Evolutionary conservation across 2,888 invertebrate genomes (phyloP).

Genomic region (Smittia aterrima): DNA sequence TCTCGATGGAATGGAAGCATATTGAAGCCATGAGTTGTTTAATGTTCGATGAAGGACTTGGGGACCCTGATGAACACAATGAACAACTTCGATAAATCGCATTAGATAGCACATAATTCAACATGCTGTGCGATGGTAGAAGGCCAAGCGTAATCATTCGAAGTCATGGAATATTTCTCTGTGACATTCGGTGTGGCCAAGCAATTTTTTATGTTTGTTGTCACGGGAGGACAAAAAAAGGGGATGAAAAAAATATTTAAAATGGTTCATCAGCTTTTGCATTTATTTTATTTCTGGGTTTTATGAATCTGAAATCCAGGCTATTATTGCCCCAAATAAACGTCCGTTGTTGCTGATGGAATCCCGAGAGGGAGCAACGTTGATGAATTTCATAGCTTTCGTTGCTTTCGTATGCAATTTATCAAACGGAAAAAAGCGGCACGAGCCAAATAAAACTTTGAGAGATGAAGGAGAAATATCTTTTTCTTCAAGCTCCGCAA

Average conservation of each 20-base stretch:
- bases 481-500: background rate
- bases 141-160: background rate
- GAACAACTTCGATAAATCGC: conserved; percentile 26
- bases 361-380: background rate
- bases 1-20: conserved; percentile 1
- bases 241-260: background rate
- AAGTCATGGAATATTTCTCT: background rate
- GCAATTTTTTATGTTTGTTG: background rate
- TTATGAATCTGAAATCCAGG: background rate
- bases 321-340: conserved; percentile 3
- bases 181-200: background rate
- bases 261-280: background rate
- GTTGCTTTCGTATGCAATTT: background rate
- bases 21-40: conserved; percentile 33
- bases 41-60: conserved; percentile 20
- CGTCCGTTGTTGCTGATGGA: background rate
- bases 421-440: background rate
- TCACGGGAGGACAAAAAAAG: background rate
- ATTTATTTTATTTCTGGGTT: conserved; percentile 6
- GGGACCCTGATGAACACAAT: background rate
- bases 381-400: background rate
- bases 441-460: background rate
- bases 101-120: conserved; percentile 36
- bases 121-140: background rate
- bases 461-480: background rate